Evolutionary conservation across 2,113 vertebrate species (phyloP).

Genomic region (Pantherophis guttatus): DNA sequence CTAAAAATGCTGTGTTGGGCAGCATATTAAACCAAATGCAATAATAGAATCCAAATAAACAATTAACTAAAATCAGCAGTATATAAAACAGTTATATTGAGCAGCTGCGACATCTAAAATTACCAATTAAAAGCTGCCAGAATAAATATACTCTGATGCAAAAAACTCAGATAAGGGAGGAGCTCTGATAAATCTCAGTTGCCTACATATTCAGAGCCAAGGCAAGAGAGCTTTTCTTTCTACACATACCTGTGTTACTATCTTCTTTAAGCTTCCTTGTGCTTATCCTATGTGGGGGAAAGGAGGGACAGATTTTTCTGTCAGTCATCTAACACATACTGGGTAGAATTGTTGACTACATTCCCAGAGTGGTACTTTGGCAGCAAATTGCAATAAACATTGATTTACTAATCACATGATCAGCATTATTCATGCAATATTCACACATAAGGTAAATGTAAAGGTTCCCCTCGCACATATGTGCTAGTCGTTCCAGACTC

Average conservation of each 20-base stretch:
- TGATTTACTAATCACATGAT: not conserved
- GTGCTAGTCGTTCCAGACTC: too few relatives aligned
- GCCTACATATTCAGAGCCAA: not conserved
- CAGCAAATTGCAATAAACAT: not conserved
- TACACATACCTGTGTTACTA: not conserved
- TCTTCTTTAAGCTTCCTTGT: not conserved
- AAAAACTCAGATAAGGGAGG: not conserved
- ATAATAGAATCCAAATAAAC: not conserved
- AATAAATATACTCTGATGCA: not conserved
- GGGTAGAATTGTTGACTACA: not conserved
- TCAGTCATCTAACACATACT: not conserved
- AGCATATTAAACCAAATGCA: not conserved
- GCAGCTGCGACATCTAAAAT: not conserved
- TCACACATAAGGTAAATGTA: not conserved
- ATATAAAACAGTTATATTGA: not conserved
- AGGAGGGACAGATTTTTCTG: not conserved
- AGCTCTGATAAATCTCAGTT: not conserved
- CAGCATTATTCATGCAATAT: not conserved
- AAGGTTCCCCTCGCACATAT: too few relatives aligned
- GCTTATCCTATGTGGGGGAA: not conserved
- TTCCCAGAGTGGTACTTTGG: slow-evolving; percentile 10
- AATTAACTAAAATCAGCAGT: not conserved
- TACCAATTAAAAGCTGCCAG: not conserved
- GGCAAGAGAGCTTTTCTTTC: not conserved
- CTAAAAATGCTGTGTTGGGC: not conserved